Conservation (phyloP, 2,888 invertebrate species). For the Phasia obesa region DNA sequence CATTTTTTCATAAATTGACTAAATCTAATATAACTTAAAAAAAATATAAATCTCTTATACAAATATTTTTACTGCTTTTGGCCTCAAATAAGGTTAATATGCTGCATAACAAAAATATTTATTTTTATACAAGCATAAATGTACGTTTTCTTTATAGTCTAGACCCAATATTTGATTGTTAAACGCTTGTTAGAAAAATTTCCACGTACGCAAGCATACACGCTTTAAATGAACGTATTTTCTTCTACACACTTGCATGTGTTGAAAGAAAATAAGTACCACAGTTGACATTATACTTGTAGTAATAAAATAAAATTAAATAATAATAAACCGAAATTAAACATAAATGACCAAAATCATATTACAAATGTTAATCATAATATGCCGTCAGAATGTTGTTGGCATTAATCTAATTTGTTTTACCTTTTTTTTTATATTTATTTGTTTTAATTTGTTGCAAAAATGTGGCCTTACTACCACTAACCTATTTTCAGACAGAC, state of each 20-base stretch:
- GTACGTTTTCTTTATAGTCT: constrained; percentile 3
- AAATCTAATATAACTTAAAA: too few species aligned
- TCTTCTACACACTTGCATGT: not conserved
- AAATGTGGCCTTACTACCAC: not conserved
- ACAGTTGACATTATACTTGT: not conserved
- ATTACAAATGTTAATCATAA: constrained; percentile 47
- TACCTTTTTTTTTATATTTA: constrained; percentile 18
- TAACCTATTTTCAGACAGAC: too few species aligned
- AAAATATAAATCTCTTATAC: too few species aligned
- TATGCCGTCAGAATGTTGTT: constrained; percentile 32
- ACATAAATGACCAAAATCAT: constrained; percentile 21
- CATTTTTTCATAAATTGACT: too few species aligned
- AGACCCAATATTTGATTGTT: constrained; percentile 42
- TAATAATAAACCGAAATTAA: constrained; percentile 15
- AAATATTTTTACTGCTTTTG: not conserved
- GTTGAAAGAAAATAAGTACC: not conserved
- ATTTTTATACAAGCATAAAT: not conserved
- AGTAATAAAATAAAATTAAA: not conserved
- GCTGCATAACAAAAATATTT: too few species aligned
- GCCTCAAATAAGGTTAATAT: not conserved
- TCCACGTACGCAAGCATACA: not conserved
- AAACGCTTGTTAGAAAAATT: not conserved
- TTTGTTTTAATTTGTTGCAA: constrained; percentile 5
- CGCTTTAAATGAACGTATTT: not conserved
- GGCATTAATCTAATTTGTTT: constrained; percentile 44